Evolutionary conservation across 2,888 invertebrate genomes (phyloP).

Genomic region (Subacronicta megacephala): DNA sequence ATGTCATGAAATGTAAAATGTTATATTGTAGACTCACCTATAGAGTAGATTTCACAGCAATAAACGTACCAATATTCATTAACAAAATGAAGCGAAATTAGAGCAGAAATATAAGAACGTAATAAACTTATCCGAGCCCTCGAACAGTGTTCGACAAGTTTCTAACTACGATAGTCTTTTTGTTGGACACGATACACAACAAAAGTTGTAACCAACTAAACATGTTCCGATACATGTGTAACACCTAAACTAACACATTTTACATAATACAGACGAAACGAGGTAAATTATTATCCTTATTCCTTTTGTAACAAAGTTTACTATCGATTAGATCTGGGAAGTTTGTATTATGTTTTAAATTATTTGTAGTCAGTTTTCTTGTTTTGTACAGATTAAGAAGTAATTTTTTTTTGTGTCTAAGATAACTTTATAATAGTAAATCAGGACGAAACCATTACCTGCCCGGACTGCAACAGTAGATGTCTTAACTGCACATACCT

Average conservation of each 20-base stretch:
- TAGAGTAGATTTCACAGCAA: conserved; percentile 38
- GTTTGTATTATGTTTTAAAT: conserved; percentile 12
- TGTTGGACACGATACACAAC: conserved; percentile 61
- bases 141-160: conserved; percentile 56
- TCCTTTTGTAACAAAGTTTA: conserved; percentile 17
- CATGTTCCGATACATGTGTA: conserved; percentile 51
- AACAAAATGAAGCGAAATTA: conserved; percentile 48
- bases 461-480: neutral
- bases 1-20: neutral
- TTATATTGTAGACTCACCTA: neutral
- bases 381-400: conserved; percentile 47
- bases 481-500: conserved; percentile 63
- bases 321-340: conserved; percentile 1
- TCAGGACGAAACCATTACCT: conserved; percentile 33
- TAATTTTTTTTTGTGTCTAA: conserved; percentile 37
- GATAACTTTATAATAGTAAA: conserved; percentile 51
- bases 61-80: conserved; percentile 45
- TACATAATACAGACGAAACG: conserved; percentile 12
- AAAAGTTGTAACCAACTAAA: conserved; percentile 54
- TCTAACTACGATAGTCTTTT: conserved; percentile 58
- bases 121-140: conserved; percentile 55
- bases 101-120: conserved; percentile 49
- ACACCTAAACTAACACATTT: conserved; percentile 49
- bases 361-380: conserved; percentile 55
- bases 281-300: conserved; percentile 20